phyloP scores from a whole-genome alignment of 1,140 invertebrate genomes.

The Formica exsecta region DNA sequence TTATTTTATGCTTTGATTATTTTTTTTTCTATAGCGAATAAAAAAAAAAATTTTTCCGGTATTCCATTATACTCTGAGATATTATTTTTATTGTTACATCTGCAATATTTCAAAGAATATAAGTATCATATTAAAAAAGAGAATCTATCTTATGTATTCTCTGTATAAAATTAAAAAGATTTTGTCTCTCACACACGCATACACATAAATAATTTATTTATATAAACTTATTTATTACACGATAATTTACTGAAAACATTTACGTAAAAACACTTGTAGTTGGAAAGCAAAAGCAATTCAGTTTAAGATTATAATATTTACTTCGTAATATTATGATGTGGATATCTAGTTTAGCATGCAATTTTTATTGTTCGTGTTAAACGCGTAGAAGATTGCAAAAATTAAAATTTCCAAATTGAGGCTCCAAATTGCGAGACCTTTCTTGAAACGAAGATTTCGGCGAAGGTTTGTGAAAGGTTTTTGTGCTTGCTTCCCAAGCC shows the following conservation, averaged over 20 bases:
- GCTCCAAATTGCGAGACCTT: constrained; percentile 26
- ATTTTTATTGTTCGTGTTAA: not conserved
- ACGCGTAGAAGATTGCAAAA: not conserved
- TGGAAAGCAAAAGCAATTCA: not conserved
- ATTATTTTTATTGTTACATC: not conserved
- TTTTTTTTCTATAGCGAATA: not conserved
- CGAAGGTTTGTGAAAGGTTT: constrained; percentile 24
- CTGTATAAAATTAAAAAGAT: not conserved
- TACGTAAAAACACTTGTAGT: not conserved
- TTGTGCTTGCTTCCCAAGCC: constrained; percentile 18
- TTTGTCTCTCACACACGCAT: too few relatives aligned
- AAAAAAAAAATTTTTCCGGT: not conserved
- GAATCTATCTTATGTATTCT: not conserved
- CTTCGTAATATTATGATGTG: not conserved
- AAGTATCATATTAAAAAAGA: not conserved
- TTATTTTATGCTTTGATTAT: not conserved
- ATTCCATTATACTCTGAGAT: too few relatives aligned
- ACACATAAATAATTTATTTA: not conserved
- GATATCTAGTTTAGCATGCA: not conserved
- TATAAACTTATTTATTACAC: not conserved
- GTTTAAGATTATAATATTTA: not conserved
- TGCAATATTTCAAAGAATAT: not conserved
- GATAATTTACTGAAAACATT: not conserved
- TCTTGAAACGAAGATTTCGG: constrained; percentile 15
- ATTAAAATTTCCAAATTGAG: constrained; percentile 17